phyloP scores from a whole-genome alignment of 1,140 invertebrate genomes.

The Sycophila sp. region DNA sequence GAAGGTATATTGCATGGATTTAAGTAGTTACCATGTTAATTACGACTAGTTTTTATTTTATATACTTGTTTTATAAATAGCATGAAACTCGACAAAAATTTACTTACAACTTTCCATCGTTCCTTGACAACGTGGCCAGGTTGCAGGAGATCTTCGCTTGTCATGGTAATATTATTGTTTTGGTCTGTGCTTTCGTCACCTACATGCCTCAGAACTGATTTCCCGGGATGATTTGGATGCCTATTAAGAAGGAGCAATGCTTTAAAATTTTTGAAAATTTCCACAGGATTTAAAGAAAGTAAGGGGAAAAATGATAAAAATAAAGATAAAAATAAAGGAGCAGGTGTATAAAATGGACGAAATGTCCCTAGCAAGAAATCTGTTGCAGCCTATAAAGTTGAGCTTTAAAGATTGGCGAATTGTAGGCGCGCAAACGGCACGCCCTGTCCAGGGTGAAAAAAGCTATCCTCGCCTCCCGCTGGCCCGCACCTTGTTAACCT shows the following conservation, averaged over 20 bases:
- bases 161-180: conserved; percentile 86
- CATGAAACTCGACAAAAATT: neutral
- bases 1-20: too few relatives aligned
- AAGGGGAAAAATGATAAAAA: too few relatives aligned
- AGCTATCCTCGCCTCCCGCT: neutral
- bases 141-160: conserved; percentile 92
- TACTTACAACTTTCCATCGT: conserved; percentile 93
- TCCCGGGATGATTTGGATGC: conserved; percentile 57
- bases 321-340: conserved; percentile 2
- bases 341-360: neutral
- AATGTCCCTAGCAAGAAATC: too few relatives aligned
- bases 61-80: too few relatives aligned
- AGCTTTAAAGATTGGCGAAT: too few relatives aligned
- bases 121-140: conserved; percentile 97
- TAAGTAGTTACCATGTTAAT: too few relatives aligned
- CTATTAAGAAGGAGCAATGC: conserved; percentile 44
- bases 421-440: too few relatives aligned
- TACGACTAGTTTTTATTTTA: too few relatives aligned
- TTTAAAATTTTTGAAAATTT: too few relatives aligned
- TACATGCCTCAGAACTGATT: conserved; percentile 63
- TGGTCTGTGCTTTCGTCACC: conserved; percentile 76
- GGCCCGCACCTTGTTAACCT: neutral
- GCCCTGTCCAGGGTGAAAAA: neutral
- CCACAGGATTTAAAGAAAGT: too few relatives aligned
- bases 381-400: too few relatives aligned